Conservation (phyloP, 2,113 vertebrate genomes). For the Australoheros scitulus region DNA sequence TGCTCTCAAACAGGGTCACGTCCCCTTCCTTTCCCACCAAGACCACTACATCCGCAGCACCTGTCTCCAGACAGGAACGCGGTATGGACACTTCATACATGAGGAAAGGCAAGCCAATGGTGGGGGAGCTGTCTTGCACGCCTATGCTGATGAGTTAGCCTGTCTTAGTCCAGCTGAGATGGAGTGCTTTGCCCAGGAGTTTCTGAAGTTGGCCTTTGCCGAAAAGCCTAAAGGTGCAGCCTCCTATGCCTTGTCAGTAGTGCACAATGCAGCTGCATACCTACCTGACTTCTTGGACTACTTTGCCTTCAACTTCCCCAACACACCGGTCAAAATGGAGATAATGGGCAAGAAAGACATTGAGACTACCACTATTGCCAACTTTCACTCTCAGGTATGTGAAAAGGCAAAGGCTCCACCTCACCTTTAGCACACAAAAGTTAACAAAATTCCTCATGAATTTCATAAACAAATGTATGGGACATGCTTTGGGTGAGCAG, state of each 20-base stretch:
- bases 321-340: conserved; percentile 98
- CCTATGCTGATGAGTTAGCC: conserved; percentile 95
- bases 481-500: neutral
- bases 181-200: conserved; percentile 93
- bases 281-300: conserved; percentile 98
- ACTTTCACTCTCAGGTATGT: conserved; percentile 94
- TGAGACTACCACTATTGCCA: conserved; percentile 97
- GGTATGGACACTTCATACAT: conserved; percentile 90
- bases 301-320: conserved; percentile 98
- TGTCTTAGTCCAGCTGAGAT: conserved; percentile 90
- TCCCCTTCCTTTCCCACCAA: conserved; percentile 91
- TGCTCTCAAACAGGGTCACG: conserved; percentile 83
- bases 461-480: accelerated
- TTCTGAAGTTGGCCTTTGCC: conserved; percentile 90
- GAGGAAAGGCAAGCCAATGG: conserved; percentile 96
- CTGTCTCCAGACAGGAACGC: conserved; percentile 89
- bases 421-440: neutral
- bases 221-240: conserved; percentile 91
- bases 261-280: conserved; percentile 93
- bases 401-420: neutral
- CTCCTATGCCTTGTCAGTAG: conserved; percentile 91
- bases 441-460: neutral
- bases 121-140: conserved; percentile 92
- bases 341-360: conserved; percentile 99
- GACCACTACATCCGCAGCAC: conserved; percentile 94